phyloP scores from a whole-genome alignment of 1,140 invertebrate species.

The Drosophila rufa region DNA sequence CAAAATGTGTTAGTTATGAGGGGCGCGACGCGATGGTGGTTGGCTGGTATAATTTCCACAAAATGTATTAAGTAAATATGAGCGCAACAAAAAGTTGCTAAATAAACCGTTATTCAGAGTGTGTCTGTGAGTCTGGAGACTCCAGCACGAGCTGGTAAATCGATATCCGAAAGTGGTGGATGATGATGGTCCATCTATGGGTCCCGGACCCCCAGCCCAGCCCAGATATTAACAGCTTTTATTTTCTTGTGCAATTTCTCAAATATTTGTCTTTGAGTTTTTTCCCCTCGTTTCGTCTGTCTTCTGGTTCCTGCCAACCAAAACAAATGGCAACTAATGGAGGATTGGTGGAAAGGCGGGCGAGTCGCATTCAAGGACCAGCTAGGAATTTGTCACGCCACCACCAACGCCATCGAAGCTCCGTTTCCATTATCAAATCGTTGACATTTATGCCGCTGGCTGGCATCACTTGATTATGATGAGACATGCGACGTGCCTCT shows the following conservation, averaged over 20 bases:
- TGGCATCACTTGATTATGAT: conserved; percentile 77
- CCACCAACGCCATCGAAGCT: conserved; percentile 20
- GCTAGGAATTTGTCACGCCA: conserved; percentile 68
- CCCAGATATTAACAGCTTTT: conserved; percentile 66
- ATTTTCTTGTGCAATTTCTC: conserved; percentile 75
- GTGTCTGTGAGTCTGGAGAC: not conserved
- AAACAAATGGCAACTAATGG: conserved; percentile 79
- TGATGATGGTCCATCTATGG: conserved; percentile 38
- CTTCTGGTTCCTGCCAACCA: conserved; percentile 42
- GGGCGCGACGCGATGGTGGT: conserved; percentile 44
- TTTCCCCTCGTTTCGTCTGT: conserved; percentile 15
- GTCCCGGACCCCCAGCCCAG: conserved; percentile 11
- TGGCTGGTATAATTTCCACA: conserved; percentile 74
- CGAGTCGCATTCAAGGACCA: conserved; percentile 56
- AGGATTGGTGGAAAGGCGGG: not conserved
- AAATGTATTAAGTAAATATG: conserved; percentile 83
- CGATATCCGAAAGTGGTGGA: conserved; percentile 55
- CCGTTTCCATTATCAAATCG: conserved; percentile 77
- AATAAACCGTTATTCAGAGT: conserved; percentile 73
- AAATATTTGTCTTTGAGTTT: conserved; percentile 71
- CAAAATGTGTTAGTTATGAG: conserved; percentile 72
- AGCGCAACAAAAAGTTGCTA: conserved; percentile 63
- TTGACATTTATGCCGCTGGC: conserved; percentile 81
- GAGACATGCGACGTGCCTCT: conserved; percentile 57
- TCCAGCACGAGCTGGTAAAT: conserved; percentile 36